Evolutionary conservation across 2,888 invertebrate species (phyloP).

Genomic region (Eledone cirrhosa): DNA sequence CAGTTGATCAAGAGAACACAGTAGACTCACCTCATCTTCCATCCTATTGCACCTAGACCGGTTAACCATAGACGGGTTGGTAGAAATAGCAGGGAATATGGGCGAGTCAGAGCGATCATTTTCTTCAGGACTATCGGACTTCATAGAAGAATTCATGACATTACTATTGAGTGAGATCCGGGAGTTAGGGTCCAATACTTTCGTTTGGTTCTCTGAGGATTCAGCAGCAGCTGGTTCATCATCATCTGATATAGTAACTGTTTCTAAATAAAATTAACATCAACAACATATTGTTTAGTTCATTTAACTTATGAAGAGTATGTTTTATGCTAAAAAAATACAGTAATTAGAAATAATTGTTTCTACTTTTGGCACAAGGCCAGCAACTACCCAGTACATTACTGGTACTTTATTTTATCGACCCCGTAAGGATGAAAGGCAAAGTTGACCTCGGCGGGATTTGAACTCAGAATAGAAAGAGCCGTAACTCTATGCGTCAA

Average conservation of each 20-base stretch:
- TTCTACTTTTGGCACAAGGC: too few relatives aligned
- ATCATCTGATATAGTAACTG: constrained; percentile 63
- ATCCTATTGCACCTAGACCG: constrained; percentile 45
- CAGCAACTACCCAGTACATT: too few relatives aligned
- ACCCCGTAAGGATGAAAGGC: too few relatives aligned
- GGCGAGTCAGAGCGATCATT: constrained; percentile 31
- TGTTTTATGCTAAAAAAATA: too few relatives aligned
- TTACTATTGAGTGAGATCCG: background rate
- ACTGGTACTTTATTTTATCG: too few relatives aligned
- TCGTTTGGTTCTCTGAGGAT: constrained; percentile 9
- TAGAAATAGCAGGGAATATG: constrained; percentile 31
- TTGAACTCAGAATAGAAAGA: too few relatives aligned
- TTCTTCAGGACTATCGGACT: background rate
- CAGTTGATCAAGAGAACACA: background rate
- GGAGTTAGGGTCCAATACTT: background rate
- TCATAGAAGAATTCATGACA: background rate
- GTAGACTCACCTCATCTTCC: constrained; percentile 50
- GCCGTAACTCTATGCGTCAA: too few relatives aligned
- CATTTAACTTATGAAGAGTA: too few relatives aligned
- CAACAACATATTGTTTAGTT: too few relatives aligned
- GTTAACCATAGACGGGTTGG: constrained; percentile 27
- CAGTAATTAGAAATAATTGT: too few relatives aligned
- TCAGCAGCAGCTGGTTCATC: constrained; percentile 45
- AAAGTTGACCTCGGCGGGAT: too few relatives aligned
- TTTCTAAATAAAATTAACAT: constrained; percentile 46